Base-by-base conservation (phyloP, 1,140 invertebrate species). In the Zeugodacus cucurbitae region DNA sequence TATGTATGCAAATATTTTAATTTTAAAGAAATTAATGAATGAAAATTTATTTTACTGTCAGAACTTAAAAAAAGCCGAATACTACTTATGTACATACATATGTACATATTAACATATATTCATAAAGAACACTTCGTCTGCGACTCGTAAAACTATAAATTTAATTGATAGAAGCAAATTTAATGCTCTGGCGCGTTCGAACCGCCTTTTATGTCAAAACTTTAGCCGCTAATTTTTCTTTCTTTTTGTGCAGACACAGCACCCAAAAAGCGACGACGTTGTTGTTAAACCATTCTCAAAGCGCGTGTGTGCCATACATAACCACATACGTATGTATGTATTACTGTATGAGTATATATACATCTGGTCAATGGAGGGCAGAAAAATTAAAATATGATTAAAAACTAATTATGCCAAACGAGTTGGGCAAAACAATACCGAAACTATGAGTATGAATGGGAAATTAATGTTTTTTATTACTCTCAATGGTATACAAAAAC, bases 341-440 rank as follows among this genome's bases (percentile, higher is more conserved):
- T 11, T n/a, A n/a, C 10, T 48, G 3, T 14, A 10, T 48, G 14
- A 48, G 10, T 11, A 48, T 48, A 11, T 48, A 1, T 48, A 41
- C 37, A 48, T 8, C n/a, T 54, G 74, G n/a, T 29, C 26, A 82
- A 14, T 20, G 48, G 74, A 48, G 74, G 74, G 74, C 74, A 82
- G 48, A 82, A 82, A 82, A 82, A 82, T 82, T 82, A 82, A 82
- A 82, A 82, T 82, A 82, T 82, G 74, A 82, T 82, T 82, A 82
- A 82, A 82, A 82, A 82, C 74, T 82, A 44, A 82, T 82, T 82
- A 82, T 82, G 74, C 22, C 74, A 48, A 82, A 82, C 74, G 41
- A 82, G 74, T 48, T 82, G 74, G 74, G 74, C 74, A 48, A 74
- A 82, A 82, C 74, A 82, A 82, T 8, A 29, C 6, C 14, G 37